Evolutionary conservation across 2,888 invertebrate genomes (phyloP).

Genomic region (Tiliacea citrago): DNA sequence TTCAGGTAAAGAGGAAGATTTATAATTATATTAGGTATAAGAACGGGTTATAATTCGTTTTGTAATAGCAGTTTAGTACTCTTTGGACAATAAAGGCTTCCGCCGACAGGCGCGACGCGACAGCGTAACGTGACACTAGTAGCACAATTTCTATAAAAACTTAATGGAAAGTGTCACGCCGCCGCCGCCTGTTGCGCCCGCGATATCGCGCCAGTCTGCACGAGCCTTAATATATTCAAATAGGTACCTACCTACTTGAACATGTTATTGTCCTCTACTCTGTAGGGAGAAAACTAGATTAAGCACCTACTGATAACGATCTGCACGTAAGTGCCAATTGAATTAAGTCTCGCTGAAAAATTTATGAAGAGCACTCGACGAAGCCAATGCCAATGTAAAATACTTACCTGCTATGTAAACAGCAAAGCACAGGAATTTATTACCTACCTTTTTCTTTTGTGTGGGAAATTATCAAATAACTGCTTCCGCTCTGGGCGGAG

Average conservation of each 20-base stretch:
- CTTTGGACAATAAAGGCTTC: neutral
- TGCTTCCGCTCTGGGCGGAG: too few species aligned
- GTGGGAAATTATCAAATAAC: too few species aligned
- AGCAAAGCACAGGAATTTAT: neutral
- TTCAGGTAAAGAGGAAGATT: neutral
- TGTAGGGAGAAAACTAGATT: neutral
- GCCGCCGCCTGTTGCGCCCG: too few species aligned
- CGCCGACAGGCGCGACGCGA: too few species aligned
- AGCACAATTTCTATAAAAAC: too few species aligned
- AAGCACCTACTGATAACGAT: conserved; percentile 17
- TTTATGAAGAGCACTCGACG: conserved; percentile 1
- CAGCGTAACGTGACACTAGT: too few species aligned
- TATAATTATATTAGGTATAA: neutral
- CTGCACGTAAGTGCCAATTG: neutral
- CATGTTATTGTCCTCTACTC: too few species aligned
- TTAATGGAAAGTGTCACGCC: too few species aligned
- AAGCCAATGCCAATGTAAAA: conserved; percentile 2
- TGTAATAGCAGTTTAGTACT: too few species aligned
- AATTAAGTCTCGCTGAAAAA: neutral
- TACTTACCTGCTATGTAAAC: neutral
- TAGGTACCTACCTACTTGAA: too few species aligned
- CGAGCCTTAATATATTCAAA: neutral
- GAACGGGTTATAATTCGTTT: neutral
- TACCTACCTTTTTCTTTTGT: too few species aligned
- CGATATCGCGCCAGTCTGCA: too few species aligned